Evolutionary conservation across 2,888 invertebrate species (phyloP), one percentile per base, ranked within the genome.

Genomic region (Scaptomyza polygonia): DNA sequence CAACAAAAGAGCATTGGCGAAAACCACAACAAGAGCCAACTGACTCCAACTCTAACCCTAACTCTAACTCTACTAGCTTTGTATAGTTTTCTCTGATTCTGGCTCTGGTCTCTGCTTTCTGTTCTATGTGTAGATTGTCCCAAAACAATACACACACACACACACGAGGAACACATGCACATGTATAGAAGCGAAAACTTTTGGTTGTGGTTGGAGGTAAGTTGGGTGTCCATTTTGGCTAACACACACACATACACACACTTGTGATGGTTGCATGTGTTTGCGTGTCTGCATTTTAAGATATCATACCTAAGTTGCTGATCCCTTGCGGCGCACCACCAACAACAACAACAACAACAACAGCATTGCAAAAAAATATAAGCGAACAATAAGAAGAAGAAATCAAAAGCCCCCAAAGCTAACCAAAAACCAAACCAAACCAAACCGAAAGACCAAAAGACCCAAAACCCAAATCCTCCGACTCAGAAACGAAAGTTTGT

Each of bases 401-500:
- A 72, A 61, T 55, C 62, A 63, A 77, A 51, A 39, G 54, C 74
- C 49, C 49, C 27, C 25, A 36, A 39, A 44, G 36, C 58, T 27
- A 48, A 39, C 18, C 36, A 25, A 48, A 48, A 74, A 64, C 45
- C 27, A 55, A 34, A 53, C 16, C 43, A 44, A 73, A 67, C 45
- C 30, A 54, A 34, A 53, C 14, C 43, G 32, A 27, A 48, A 30
- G 54, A 16, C 39, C 49, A 3, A n/a, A n/a, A 21, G 21, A 21
- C 21, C 21, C 44, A 14, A 76, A 72, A 42, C 52, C 62, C 61
- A 71, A 44, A 71, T 71, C 68, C 71, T 67, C 40, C 47, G 64
- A 52, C 70, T 65, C 66, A 57, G 72, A 62, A 73, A 80, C 69
- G 85, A 90, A 90, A 90, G 89, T 91, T 89, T 90, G 59, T 86